Evolutionary conservation across 2,888 invertebrate genomes (phyloP), one percentile per base, ranked within the genome.

Genomic region (Bombylius major): DNA sequence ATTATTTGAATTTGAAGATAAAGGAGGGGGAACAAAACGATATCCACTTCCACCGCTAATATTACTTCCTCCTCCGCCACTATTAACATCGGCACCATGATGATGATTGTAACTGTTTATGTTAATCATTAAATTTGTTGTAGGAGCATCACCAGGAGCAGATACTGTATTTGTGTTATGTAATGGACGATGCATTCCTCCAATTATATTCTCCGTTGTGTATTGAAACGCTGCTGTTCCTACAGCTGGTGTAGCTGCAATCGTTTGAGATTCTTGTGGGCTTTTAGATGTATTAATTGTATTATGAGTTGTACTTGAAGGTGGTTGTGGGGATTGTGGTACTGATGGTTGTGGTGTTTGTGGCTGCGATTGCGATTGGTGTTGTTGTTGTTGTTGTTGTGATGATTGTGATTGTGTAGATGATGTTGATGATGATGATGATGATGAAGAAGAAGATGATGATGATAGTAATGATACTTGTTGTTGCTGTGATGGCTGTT

Each of bases 391-490:
- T 39, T 55, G 53, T 14, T 56, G 55, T 12, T 58, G 57, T 5
- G 31, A 32, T 31, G 23, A 9, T n/a, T 23, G 33, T 14, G 33
- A 6, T 23, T 32, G 49, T n/a, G 44, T 49, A 42, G 14, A n/a
- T 32, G 36, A 39, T 31, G 39, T 11, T 14, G 33, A 36, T 36
- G 36, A 47, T 36, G 47, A 23, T 42, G 42, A 12, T 42, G 69
- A 66, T 54, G 69, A 68, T 61, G 65, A 12, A 66, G 69, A 50
- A 65, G 66, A 59, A 63, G 67, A 51, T 69, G 69, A 5, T 56
- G 56, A 14, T 56, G 56, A 33, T 23, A 39, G 53, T 5, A 36
- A 12, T 34, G 50, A 53, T 48, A 50, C 58, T 49, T 56, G 61
- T 11, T 60, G 62, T 12, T 60, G 62, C 5, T 59, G 62, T 9